These are phyloP conservation scores for Eulemur macaco DNA, from an alignment of 2,113 vertebrate species.

Conservation along the genomic window DNA sequence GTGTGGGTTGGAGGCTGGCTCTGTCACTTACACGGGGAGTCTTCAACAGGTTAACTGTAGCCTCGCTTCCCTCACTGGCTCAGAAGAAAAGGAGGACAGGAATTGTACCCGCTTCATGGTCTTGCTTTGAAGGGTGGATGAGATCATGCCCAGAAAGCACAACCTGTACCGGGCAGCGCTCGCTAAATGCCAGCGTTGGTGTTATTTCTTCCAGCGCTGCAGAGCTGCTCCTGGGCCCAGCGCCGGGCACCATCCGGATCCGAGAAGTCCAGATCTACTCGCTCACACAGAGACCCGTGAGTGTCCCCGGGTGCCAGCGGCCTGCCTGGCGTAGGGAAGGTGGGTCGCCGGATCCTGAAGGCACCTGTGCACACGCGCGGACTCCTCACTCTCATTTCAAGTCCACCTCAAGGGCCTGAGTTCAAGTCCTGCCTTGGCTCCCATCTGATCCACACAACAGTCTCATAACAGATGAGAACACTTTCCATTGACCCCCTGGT, in stretches of 20 bases:
- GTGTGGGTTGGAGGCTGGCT: background rate
- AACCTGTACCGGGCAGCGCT: background rate
- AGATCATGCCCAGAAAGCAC: background rate
- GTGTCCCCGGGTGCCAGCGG: too few species aligned
- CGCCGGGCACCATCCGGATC: background rate
- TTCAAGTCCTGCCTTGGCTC: background rate
- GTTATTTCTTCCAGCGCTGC: background rate
- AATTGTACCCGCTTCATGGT: background rate
- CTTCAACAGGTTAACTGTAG: background rate
- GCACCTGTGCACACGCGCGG: rapidly evolving
- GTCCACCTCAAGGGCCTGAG: background rate
- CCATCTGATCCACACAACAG: rapidly evolving
- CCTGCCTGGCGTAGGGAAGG: background rate
- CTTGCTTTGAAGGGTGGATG: background rate
- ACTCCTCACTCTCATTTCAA: background rate
- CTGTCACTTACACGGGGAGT: too few species aligned
- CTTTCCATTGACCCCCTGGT: background rate
- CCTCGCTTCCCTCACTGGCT: background rate
- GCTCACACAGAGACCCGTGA: rapidly evolving
- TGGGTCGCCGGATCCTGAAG: background rate
- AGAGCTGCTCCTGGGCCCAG: background rate
- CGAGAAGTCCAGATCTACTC: background rate
- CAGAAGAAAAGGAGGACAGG: background rate
- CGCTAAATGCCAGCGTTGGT: background rate
- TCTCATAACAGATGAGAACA: background rate